phyloP scores from a whole-genome alignment of 2,113 vertebrate species.

The Gymnogyps californianus region DNA sequence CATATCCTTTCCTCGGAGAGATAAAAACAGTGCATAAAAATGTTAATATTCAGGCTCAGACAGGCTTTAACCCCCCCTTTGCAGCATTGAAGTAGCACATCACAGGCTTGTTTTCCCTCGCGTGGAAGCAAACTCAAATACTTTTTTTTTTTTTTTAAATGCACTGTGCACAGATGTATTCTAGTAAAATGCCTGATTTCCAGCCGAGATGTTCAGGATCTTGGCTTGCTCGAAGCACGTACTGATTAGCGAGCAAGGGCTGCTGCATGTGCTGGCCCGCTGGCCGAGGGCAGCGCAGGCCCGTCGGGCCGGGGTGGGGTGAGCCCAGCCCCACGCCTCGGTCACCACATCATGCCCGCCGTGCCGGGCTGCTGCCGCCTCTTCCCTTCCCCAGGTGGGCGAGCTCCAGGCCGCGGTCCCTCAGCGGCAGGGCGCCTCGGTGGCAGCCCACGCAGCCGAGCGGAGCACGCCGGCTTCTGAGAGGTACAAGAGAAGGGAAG shows the following conservation, averaged over 20 bases:
- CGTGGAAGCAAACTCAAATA: not conserved
- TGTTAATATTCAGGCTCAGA: not conserved
- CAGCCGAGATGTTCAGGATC: not conserved
- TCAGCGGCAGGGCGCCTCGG: not conserved
- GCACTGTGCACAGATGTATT: not conserved
- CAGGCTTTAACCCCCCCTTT: not conserved
- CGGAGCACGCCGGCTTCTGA: not conserved
- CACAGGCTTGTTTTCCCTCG: not conserved
- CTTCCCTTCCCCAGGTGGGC: not conserved
- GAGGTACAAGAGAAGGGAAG: not conserved
- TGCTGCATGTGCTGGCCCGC: fast-evolving
- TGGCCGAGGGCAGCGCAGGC: too few species aligned
- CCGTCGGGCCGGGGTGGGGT: too few species aligned
- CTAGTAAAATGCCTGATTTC: not conserved
- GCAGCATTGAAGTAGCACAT: not conserved
- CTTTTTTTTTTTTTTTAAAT: not conserved
- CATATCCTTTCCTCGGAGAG: not conserved
- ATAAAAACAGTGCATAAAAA: not conserved
- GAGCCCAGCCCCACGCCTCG: fast-evolving
- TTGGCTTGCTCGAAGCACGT: not conserved
- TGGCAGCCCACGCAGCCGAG: fast-evolving
- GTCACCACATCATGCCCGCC: fast-evolving
- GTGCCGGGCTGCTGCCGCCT: not conserved
- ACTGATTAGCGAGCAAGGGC: not conserved
- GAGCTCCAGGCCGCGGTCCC: not conserved